Base-by-base conservation (phyloP, 2,888 invertebrate genomes). In the Rapana venosa region DNA sequence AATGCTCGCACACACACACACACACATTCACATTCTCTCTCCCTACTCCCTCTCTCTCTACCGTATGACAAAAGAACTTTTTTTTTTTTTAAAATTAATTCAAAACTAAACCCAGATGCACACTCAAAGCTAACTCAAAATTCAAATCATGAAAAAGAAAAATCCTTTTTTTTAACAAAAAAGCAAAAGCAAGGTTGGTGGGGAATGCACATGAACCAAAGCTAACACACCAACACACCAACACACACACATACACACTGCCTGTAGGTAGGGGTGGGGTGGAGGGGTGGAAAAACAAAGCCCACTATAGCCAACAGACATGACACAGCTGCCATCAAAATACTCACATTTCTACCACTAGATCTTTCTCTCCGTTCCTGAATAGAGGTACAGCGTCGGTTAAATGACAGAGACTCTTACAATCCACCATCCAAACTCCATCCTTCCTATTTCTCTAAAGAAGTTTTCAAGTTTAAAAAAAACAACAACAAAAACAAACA, bases 311-410 rank as follows among this genome's bases (percentile, higher is more conserved):
- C 36, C 26, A 47, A 20, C 22, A 83, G 22, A 22, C 66, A 66
- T 66, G 20, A 66, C 47, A 22, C 26, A 22, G 47, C 36, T 87
- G 74, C 61, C 32, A 70, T 32, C 74, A 26, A 20, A 6, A 66
- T 83, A 88, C 88, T 88, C 83, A 88, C 88, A 88, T 36, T 83
- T 83, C 79, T 88, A 88, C 61, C 22, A 83, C 88, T 88, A 88
- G 79, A n/a, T 26, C 83, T 88, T 66, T 83, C 88, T 36, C 88
- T 81, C 22, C 61, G 88, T 35, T 88, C 88, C 88, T 88, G 79
- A 30, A 88, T 35, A 74, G 22, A 87, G 70, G 15, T 47, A 47
- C 47, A 47, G 47, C 47, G 47, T 22, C n/a, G 15, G 32, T n/a
- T 79, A 79, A n/a, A 20, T 15, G 35, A 83, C 8, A 15, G 83